Base-by-base conservation (phyloP, 2,797 vertebrate species). In the Hyperoplus lanceolatus region DNA sequence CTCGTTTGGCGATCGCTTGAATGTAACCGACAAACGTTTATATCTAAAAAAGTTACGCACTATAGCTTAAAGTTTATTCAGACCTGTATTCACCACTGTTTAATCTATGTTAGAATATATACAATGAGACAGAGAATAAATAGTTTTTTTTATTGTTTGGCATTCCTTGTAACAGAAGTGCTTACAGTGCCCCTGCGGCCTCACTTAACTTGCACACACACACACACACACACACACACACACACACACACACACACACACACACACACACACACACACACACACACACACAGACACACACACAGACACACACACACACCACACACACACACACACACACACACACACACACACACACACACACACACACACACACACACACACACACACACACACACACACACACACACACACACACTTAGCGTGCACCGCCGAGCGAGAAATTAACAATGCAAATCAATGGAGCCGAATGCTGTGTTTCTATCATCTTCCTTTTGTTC, bases 361-460 rank as follows among this genome's bases (percentile, higher is more conserved):
- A 21, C 21, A 21, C 21, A 21, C 21, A 21, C 21, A 21, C 21
- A 21, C 21, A 21, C 1, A 21, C 21, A 21, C 21, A 21, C 21
- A 21, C 1, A 21, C 21, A 21, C 21, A 21, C 21, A 21, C 21
- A 21, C 21, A 21, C 21, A 21, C 21, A 21, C 21, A 21, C 21
- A 21, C 21, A 21, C 21, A 21, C 21, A 29, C 29, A 29, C 29
- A 29, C 29, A 29, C 29, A 29, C 79, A 71, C 81, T 79, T 67
- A 72, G 68, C 60, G 59, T 68, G 82, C 82, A 87, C 86, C 83
- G 56, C 79, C 11, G 72, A 89, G 90, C 78, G 79, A 84, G 84
- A 90, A 92, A 92, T 92, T 81, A 93, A 92, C 90, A 88, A 77
- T 83, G 83, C 85, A 89, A 82, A 93, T 92, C 92, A 92, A 92